Conservation (phyloP, 1,140 invertebrate genomes). For the Oryzaephilus surinamensis region DNA sequence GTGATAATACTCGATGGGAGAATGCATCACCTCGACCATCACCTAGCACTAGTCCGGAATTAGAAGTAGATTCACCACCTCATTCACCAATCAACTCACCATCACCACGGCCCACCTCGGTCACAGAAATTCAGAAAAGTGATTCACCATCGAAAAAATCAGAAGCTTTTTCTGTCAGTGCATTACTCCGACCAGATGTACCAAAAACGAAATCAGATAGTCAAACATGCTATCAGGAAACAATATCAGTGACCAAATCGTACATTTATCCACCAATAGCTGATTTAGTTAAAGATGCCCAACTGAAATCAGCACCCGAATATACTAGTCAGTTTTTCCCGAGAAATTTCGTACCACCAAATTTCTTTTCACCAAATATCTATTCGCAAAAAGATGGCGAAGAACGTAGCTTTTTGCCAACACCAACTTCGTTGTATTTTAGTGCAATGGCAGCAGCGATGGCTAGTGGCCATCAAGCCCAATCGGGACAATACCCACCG, state of each 20-base stretch:
- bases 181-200: conserved; percentile 62
- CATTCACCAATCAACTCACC: conserved; percentile 40
- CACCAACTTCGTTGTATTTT: conserved; percentile 49
- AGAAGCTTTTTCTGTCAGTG: conserved; percentile 68
- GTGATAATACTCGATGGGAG: conserved; percentile 24
- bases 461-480: conserved; percentile 31
- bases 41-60: conserved; percentile 47
- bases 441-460: conserved; percentile 46
- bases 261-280: conserved; percentile 54
- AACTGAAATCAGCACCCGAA: conserved; percentile 33
- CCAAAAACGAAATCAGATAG: conserved; percentile 46
- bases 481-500: conserved; percentile 22
- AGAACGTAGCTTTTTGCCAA: conserved; percentile 39
- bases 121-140: conserved; percentile 33
- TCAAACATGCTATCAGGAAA: conserved; percentile 41
- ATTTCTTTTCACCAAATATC: conserved; percentile 32
- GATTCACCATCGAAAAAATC: conserved; percentile 51
- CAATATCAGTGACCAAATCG: conserved; percentile 42
- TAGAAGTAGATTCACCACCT: conserved; percentile 58
- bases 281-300: conserved; percentile 43
- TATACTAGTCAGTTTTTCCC: conserved; percentile 33
- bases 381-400: conserved; percentile 37
- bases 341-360: conserved; percentile 34
- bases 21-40: conserved; percentile 42
- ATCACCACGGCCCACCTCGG: conserved; percentile 40